phyloP scores from a whole-genome alignment of 2,888 invertebrate species.

The Thecophora atra region DNA sequence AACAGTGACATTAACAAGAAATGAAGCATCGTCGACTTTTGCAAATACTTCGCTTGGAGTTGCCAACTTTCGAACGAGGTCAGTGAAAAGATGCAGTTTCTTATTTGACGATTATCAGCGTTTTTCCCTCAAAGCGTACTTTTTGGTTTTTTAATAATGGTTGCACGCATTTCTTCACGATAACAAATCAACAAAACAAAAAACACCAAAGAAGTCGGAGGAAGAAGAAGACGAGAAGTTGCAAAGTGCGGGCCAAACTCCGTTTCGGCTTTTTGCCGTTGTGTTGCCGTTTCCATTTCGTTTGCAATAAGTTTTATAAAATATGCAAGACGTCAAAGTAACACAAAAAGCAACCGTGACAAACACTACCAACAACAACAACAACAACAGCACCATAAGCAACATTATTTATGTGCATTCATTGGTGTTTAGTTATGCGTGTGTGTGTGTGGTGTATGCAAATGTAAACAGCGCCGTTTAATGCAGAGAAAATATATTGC shows the following conservation, averaged over 20 bases:
- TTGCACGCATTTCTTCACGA: slow-evolving; percentile 6
- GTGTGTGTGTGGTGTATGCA: too few species aligned
- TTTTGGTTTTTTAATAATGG: not conserved
- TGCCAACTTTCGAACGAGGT: slow-evolving; percentile 15
- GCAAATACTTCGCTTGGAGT: not conserved
- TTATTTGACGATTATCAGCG: not conserved
- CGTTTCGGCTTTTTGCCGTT: not conserved
- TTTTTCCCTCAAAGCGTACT: not conserved
- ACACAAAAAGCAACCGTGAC: slow-evolving; percentile 4
- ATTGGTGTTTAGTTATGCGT: too few species aligned
- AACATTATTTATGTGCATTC: not conserved
- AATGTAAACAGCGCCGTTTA: slow-evolving; percentile 8
- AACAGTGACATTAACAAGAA: not conserved
- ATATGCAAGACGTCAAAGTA: slow-evolving; percentile 16
- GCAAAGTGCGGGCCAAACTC: not conserved
- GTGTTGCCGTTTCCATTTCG: too few species aligned
- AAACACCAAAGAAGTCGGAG: not conserved
- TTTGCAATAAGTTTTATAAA: slow-evolving; percentile 23
- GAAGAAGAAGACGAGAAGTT: not conserved
- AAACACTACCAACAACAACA: slow-evolving; percentile 13
- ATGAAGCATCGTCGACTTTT: not conserved
- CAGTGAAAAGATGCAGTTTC: slow-evolving; percentile 11
- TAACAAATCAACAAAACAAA: not conserved
- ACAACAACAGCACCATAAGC: slow-evolving; percentile 2
- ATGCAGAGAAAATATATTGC: slow-evolving; percentile 15